Percentiles rank a stretch among this genome's conserved stretches.
Conservation (phyloP, 1,140 invertebrate genomes). For the Atta texana region DNA sequence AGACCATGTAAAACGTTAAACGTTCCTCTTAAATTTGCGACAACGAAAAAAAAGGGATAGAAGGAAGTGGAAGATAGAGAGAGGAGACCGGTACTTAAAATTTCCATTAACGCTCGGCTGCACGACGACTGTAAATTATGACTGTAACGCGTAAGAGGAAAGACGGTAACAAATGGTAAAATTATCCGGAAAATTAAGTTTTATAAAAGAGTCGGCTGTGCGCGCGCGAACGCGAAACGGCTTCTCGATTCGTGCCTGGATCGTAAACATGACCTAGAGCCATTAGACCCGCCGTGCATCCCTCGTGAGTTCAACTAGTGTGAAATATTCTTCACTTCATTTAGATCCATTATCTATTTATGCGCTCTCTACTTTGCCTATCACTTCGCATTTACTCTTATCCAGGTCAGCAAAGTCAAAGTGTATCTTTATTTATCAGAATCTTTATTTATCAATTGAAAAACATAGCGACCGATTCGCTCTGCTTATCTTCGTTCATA, state of each 20-base stretch:
- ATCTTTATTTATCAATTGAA: neutral
- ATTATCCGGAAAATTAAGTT: conserved; percentile 74
- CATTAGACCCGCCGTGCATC: conserved; percentile 45
- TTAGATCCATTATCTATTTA: conserved; percentile 50
- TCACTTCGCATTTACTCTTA: conserved; percentile 27
- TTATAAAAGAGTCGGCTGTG: conserved; percentile 67
- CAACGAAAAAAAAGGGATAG: conserved; percentile 2
- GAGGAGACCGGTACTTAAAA: conserved; percentile 69
- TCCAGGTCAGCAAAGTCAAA: conserved; percentile 9
- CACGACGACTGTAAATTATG: conserved; percentile 72
- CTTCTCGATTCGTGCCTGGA: conserved; percentile 46
- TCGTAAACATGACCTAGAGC: conserved; percentile 49
- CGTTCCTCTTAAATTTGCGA: conserved; percentile 45
- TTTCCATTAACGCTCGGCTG: conserved; percentile 72
- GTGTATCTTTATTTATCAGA: neutral
- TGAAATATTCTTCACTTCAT: conserved; percentile 55
- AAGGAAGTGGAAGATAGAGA: conserved; percentile 62
- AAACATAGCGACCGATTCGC: neutral
- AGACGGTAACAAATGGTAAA: conserved; percentile 71
- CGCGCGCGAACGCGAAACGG: conserved; percentile 20
- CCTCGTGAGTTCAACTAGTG: conserved; percentile 54
- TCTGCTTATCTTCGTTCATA: no score
- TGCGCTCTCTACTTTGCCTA: conserved; percentile 40
- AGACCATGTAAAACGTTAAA: conserved; percentile 60
- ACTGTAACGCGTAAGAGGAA: conserved; percentile 64